Base-by-base conservation (phyloP, 2,797 vertebrate species). In the Phoebastria nigripes region DNA sequence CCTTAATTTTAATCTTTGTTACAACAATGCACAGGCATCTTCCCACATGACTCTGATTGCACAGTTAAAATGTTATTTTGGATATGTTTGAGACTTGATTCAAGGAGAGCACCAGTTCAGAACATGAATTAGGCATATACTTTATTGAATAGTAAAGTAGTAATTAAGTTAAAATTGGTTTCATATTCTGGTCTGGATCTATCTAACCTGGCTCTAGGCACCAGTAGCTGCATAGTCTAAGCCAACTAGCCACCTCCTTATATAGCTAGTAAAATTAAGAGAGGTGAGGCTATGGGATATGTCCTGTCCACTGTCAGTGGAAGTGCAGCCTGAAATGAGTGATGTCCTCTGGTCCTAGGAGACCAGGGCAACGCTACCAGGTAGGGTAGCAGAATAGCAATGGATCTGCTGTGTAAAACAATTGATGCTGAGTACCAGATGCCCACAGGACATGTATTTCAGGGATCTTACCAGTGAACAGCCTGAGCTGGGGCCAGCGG, bases 391-490 rank as follows among this genome's bases (percentile, higher is more conserved):
- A 77, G 11, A 65, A 69, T 6, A 69, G 18, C 22, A 61, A 37
- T 21, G 11, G 31, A 37, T 49, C 22, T 82, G 19, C n/a, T 35
- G 37, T 22, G 20, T 61, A 16, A 44, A 90, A n/a, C 12, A 25
- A 7, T 22, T 44, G 16, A 52, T 3, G 6, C 9, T 35, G 15
- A 58, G 5, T 16, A 49, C 4, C 54, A 72, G 15, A 29, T 49
- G 12, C 12, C 11, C 21, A 54, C 14, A 51, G 18, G 28, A 26
- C 4, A 13, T 0, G 0, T 13, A 5, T 78, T 83, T 59, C 8
- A 26, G 29, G 22, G 17, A 29, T 70, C n/a, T 77, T 24, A 42
- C 17, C 4, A 3, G 29, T 20, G 44, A 80, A 13, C 12, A 44
- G 8, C 39, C 47, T 37, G 22, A 62, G 7, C 2, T 54, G 62